Evolutionary conservation across 2,113 vertebrate species (phyloP), one percentile per base, ranked within the genome.

Genomic region (Gulo gulo): DNA sequence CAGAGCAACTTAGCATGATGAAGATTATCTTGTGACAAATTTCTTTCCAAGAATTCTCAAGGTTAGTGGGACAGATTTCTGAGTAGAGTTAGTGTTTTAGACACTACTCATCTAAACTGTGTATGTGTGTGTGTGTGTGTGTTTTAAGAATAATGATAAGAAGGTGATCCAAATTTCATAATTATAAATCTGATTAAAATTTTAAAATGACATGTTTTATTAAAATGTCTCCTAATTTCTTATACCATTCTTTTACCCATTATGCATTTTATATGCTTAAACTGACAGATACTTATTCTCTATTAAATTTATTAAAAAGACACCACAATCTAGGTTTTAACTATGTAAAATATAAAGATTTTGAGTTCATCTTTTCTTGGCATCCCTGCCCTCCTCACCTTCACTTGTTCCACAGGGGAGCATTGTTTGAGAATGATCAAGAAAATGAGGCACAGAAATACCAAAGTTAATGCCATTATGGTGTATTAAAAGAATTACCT

Each of bases 401-500:
- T 91, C 45, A 80, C 47, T 26, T 23, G 47, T 61, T 84, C 8
- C 26, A 45, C 57, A 92, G 65, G 18, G 61, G 29, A 82, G 42
- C 8, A 80, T 12, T 76, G 55, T 93, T 92, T 79, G 23, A 97
- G 45, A 80, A 93, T 76, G 34, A 89, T 80, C 50, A 91, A 79
- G 71, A 97, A 91, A 97, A 96, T 74, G 69, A 97, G 52, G 23
- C 31, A 45, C 45, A 96, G 61, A 96, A 97, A 98, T 79, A 95
- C 45, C 52, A 96, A 88, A 96, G 94, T 84, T 95, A 98, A 97
- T 88, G 71, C 36, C 61, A 92, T 94, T 92, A 95, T 29, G 39
- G 6, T 96, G 71, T 74, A 96, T 95, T 92, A 92, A 96, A 96
- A 97, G 73, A 74, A 97, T 97, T 96, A 95, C 84, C 87, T 97